phyloP scores from a whole-genome alignment of 2,113 vertebrate genomes.

The Corydoras sp. region DNA sequence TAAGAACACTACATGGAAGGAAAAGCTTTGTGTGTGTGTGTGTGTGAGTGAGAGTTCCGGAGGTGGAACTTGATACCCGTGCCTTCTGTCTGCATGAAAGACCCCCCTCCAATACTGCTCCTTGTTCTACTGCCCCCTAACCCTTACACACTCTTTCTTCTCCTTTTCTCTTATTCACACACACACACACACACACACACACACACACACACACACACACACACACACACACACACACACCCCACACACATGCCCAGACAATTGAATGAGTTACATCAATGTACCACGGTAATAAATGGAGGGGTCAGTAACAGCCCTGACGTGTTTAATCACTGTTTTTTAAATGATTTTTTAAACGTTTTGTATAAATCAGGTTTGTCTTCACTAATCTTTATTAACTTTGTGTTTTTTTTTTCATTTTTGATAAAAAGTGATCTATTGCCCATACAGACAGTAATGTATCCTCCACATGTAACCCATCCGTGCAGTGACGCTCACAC shows the following conservation, averaged over 20 bases:
- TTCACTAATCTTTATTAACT: no score
- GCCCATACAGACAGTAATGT: no score
- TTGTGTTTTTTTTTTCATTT: no score
- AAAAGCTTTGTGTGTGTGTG: constrained; percentile 1
- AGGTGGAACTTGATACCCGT: constrained; percentile 37
- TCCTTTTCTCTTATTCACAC: background rate
- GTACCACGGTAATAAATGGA: no score
- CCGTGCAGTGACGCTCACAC: no score
- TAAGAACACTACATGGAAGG: constrained; percentile 23
- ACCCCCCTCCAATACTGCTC: constrained; percentile 15
- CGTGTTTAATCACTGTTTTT: no score
- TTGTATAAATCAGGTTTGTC: no score
- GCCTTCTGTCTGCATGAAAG: constrained; percentile 41
- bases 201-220: constrained; percentile 14
- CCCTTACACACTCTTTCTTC: constrained; percentile 1
- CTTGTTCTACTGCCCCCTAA: constrained; percentile 15
- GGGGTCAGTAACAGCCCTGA: no score
- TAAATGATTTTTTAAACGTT: no score
- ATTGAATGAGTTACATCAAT: background rate
- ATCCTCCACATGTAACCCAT: no score
- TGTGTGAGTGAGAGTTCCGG: constrained; percentile 21
- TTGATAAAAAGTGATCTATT: no score
- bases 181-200: constrained; percentile 17
- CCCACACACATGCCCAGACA: constrained; percentile 5
- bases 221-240: constrained; percentile 19